Conservation (phyloP, 2,797 vertebrate species). For the Mergus octosetaceus region DNA sequence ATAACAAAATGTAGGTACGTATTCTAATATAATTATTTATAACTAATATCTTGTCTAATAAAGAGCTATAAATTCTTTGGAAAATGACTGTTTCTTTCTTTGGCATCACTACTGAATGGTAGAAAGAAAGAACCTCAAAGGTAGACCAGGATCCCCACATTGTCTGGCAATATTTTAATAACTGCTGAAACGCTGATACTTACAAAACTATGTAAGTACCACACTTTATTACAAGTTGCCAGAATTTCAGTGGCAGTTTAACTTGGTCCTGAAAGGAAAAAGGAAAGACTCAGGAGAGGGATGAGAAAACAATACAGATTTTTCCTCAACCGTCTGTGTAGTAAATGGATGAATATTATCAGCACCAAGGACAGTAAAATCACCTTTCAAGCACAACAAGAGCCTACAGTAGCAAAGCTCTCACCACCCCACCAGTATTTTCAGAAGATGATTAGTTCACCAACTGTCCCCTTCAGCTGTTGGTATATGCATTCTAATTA, state of each 20-base stretch:
- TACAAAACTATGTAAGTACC: not conserved
- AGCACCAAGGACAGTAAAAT: not conserved
- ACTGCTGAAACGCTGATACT: not conserved
- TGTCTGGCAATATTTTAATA: not conserved
- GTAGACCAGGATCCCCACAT: not conserved
- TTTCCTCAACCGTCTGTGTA: not conserved
- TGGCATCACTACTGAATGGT: not conserved
- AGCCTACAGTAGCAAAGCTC: not conserved
- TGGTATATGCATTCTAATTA: not conserved
- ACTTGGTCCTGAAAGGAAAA: not conserved
- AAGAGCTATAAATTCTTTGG: not conserved
- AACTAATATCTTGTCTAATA: not conserved
- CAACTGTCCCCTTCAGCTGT: not conserved
- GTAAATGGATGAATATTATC: not conserved
- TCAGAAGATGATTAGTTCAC: not conserved
- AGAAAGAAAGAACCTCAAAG: not conserved
- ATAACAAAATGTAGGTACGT: not conserved
- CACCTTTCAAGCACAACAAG: not conserved
- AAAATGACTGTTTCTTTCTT: not conserved
- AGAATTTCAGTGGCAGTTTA: not conserved
- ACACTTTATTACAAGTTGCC: not conserved
- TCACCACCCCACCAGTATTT: not conserved
- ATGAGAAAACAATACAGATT: not conserved
- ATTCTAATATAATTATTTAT: not conserved
- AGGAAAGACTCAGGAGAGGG: not conserved